Percentiles rank a stretch among this genome's conserved stretches.
Conservation (phyloP, 2,888 invertebrate genomes). For the Acronicta alni region DNA sequence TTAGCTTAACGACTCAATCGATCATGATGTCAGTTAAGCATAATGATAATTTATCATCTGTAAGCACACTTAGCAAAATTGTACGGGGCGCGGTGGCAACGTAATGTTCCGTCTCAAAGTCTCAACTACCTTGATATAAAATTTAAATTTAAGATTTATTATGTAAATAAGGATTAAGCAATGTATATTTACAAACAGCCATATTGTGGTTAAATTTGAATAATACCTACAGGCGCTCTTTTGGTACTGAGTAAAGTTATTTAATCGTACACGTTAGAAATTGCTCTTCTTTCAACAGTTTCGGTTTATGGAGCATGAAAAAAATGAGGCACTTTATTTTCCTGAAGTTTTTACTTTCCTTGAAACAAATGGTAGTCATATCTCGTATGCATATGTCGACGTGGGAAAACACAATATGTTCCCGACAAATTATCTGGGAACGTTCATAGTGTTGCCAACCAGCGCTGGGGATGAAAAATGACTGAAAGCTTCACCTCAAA, state of each 20-base stretch:
- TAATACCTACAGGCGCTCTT: constrained; percentile 24
- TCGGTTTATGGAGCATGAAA: constrained; percentile 15
- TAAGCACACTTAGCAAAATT: constrained; percentile 68
- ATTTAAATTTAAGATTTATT: constrained; percentile 58
- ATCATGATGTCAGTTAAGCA: constrained; percentile 69
- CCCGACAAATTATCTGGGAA: constrained; percentile 59
- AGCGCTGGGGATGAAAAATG: constrained; percentile 44
- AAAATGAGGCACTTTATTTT: constrained; percentile 37
- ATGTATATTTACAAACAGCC: constrained; percentile 52
- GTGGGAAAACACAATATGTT: constrained; percentile 57
- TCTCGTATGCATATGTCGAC: constrained; percentile 52
- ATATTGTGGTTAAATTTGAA: constrained; percentile 42
- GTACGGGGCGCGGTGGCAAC: constrained; percentile 49
- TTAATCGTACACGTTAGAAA: constrained; percentile 6
- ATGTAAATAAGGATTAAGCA: constrained; percentile 46
- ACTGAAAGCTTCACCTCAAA: constrained; percentile 16
- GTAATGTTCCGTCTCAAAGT: constrained; percentile 57
- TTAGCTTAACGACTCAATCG: constrained; percentile 69
- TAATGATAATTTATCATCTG: constrained; percentile 76
- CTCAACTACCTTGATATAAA: constrained; percentile 57
- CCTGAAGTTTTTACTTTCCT: constrained; percentile 36
- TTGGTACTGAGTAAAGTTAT: constrained; percentile 29
- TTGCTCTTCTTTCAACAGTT: constrained; percentile 1
- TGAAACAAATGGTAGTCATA: constrained; percentile 51
- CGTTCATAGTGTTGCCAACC: constrained; percentile 49